phyloP scores from a whole-genome alignment of 2,888 invertebrate genomes.

The Drosophila helvetica region DNA sequence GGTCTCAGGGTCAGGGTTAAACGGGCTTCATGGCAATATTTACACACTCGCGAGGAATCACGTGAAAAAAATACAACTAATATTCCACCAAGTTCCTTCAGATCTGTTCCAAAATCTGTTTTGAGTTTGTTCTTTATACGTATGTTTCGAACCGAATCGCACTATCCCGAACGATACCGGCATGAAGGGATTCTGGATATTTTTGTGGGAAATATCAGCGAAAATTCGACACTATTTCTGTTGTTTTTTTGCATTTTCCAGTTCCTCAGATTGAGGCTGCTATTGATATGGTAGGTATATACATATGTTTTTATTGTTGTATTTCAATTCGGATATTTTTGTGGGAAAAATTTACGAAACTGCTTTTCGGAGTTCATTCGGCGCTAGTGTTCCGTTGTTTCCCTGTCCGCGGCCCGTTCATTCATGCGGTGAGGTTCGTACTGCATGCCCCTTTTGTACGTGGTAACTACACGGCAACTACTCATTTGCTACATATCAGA shows the following conservation, averaged over 20 bases:
- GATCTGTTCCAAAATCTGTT: neutral
- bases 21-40: neutral
- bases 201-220: neutral
- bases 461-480: no score
- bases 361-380: no score
- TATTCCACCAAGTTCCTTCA: neutral
- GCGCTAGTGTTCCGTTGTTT: neutral
- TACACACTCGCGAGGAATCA: constrained; percentile 23
- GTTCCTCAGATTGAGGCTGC: neutral
- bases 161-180: neutral
- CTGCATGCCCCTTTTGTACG: no score
- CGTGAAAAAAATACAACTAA: constrained; percentile 18
- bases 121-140: neutral
- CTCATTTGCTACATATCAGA: no score
- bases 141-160: no score
- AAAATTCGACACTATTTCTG: neutral
- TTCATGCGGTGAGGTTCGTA: no score
- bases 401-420: neutral
- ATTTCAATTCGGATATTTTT: no score
- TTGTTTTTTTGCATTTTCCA: neutral
- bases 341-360: no score
- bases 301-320: no score
- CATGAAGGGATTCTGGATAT: neutral
- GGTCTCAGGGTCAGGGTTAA: neutral
- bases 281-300: no score